Evolutionary conservation across 2,797 vertebrate species (phyloP), one percentile per base, ranked within the genome.

Genomic region (Rhyacichthys aspro): DNA sequence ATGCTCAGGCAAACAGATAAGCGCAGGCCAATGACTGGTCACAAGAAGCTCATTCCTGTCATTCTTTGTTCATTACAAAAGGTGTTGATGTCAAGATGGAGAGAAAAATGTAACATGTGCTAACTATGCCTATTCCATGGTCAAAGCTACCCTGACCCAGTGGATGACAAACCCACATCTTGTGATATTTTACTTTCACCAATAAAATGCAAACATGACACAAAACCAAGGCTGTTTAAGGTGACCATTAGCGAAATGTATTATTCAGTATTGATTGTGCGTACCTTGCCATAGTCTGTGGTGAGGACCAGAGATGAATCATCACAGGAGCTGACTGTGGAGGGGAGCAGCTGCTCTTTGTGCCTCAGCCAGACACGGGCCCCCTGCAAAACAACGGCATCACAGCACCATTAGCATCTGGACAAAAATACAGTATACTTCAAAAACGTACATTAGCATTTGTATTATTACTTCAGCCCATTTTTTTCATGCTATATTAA

Each of bases 271-370:
- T 2, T 33, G 8, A 4, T 32, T 44, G 23, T 19, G 74, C 90
- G 92, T 93, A 96, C 95, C 91, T 44, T 89, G 43, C 93, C 94
- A 48, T 95, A 96, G 77, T 95, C 93, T 0, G 93, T 93, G 69
- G 88, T 91, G 77, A 96, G 88, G 57, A 91, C 82, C 53, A 95
- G 73, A 0, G 86, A 90, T 6, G 84, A 89, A 59, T 93, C 87
- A 41, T 88, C 81, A 66, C 84, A 90, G 0, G 86, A 88, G 75
- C 81, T 92, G 83, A 95, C 85, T 0, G 90, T 93, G 79, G 93
- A 95, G 58, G 95, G 94, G 54, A 92, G 90, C 86, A 95, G 91
- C 77, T 93, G 92, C 45, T 94, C 92, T 81, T 94, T 92, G 77
- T 94, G 91, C 72, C 85, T 79, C 69, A 95, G 89, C 95, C 95